phyloP scores from a whole-genome alignment of 2,113 vertebrate genomes.

The Panthera uncia region DNA sequence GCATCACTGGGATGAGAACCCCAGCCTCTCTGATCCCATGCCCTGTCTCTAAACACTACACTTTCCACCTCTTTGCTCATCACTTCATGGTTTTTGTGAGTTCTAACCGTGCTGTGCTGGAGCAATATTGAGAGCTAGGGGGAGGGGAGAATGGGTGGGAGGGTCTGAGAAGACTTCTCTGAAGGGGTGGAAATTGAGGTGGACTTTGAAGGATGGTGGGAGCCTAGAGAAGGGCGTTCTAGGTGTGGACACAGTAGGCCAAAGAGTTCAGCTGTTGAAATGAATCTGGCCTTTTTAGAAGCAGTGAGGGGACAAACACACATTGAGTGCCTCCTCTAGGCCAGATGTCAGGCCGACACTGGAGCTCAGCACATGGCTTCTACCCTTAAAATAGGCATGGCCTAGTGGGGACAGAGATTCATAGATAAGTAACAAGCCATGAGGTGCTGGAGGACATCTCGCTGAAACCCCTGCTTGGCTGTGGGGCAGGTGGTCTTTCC shows the following conservation, averaged over 20 bases:
- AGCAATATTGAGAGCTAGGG: not conserved
- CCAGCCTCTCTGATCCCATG: not conserved
- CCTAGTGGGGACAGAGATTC: not conserved
- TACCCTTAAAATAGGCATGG: not conserved
- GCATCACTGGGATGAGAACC: not conserved
- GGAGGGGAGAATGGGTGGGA: not conserved
- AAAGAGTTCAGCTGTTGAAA: not conserved
- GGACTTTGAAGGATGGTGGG: not conserved
- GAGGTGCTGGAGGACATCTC: not conserved
- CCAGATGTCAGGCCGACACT: not conserved
- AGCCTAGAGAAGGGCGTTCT: not conserved
- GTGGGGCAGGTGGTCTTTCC: not conserved
- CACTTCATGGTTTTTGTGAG: not conserved
- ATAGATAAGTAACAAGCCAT: not conserved
- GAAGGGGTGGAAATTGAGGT: not conserved
- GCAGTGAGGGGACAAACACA: not conserved
- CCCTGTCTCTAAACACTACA: not conserved
- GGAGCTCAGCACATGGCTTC: not conserved
- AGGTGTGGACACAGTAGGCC: not conserved
- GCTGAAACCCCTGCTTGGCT: rapidly evolving
- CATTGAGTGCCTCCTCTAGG: not conserved
- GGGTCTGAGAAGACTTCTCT: not conserved
- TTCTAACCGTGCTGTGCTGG: rapidly evolving
- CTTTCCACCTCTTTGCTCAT: not conserved
- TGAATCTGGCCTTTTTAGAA: not conserved